Conservation (phyloP, 2,888 invertebrate species). For the Pycnomerus fuliginosus region DNA sequence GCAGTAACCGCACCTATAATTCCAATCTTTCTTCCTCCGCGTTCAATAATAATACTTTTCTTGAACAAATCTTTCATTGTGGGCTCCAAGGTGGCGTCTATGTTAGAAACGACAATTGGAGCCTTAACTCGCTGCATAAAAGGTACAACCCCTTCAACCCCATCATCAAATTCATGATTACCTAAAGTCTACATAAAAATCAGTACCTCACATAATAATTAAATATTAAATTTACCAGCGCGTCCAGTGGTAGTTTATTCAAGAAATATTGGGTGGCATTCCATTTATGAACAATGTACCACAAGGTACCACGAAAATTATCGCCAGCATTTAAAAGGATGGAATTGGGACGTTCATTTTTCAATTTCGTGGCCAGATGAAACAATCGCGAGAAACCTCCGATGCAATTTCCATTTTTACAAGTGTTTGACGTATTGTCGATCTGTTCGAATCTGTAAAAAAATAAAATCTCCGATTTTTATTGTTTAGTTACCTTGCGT, state of each 20-base stretch:
- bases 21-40: conserved; percentile 68
- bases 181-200: conserved; percentile 67
- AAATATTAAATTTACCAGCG: conserved; percentile 60
- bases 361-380: conserved; percentile 56
- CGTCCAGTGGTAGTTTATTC: conserved; percentile 74
- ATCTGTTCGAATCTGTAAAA: conserved; percentile 57
- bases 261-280: conserved; percentile 73
- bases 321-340: conserved; percentile 81
- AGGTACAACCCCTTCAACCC: conserved; percentile 68
- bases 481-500: conserved; percentile 9
- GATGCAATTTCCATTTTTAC: conserved; percentile 60
- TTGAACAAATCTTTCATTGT: conserved; percentile 61
- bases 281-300: conserved; percentile 76
- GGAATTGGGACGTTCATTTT: conserved; percentile 54
- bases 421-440: conserved; percentile 57
- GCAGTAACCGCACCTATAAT: conserved; percentile 70
- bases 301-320: conserved; percentile 82
- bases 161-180: conserved; percentile 86
- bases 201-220: conserved; percentile 1
- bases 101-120: conserved; percentile 73
- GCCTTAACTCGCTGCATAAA: conserved; percentile 65
- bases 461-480: conserved; percentile 1
- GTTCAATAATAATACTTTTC: conserved; percentile 65
- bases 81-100: conserved; percentile 70
- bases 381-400: conserved; percentile 71